Base-by-base conservation (phyloP, 1,140 invertebrate genomes). In the Drosophila varians region DNA sequence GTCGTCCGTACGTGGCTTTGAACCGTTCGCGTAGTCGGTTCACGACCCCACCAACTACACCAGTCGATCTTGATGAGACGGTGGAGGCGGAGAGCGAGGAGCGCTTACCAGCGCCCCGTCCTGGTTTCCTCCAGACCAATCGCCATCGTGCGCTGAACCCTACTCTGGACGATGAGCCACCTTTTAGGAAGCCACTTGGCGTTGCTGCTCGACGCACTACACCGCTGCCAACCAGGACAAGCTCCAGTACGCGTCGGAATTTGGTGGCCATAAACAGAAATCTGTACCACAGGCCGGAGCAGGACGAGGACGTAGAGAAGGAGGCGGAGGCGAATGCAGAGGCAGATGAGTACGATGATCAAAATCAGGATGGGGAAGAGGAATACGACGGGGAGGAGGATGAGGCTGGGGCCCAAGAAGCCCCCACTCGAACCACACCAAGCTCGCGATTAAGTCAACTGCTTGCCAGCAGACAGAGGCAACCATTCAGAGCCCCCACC, bases 261-360 rank as follows among this genome's bases (percentile, higher is more conserved):
- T 36, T 79, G 7, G 72, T 76, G 12, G 64, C 76, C 0, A 21
- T 89, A 3, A 89, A 79, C 40, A 56, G 78, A 11, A 89, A 89
- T 66, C 58, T 79, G 0, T 89, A 71, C n/a, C 68, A 76, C 6
- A 45, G 58, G 9, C 25, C 18, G 1, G 65, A 89, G 14, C 12
- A 48, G 3, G 23, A 54, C 8, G 52, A 66, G 14, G 36, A 55
- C 0, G 16, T 46, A 0, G 65, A 66, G 1, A 43, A 73, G 1
- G 38, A 71, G 1, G 51, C 55, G 0, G 64, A 78, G 64, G 23
- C 2, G 51, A 61, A 12, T 4, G 12, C 9, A 21, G 23, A 77
- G 6, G 16, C 49, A 9, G 46, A 73, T 3, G 73, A 68, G 0
- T 18, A 60, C 1, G 62, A 71, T n/a, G 61, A 84, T 21, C 4